These are phyloP conservation scores for Pleuronectes platessa DNA, from an alignment of 2,113 vertebrate species.

Conservation along the genomic window DNA sequence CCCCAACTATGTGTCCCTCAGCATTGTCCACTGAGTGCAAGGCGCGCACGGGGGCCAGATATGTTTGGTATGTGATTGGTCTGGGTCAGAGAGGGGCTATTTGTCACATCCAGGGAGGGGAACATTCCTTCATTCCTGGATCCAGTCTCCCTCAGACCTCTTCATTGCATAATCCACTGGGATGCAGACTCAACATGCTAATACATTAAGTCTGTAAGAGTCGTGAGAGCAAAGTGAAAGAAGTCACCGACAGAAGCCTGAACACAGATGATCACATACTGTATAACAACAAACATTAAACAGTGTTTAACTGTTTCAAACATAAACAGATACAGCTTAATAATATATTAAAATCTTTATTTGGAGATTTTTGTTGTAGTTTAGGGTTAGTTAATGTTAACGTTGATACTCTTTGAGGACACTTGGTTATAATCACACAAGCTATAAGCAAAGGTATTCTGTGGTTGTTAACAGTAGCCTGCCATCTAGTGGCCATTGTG, in stretches of 20 bases:
- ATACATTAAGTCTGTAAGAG: background rate
- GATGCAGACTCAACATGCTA: constrained; percentile 27
- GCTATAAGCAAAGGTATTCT: background rate
- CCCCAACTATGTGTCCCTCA: constrained; percentile 6
- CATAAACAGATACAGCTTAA: background rate
- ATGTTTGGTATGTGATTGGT: constrained; percentile 54
- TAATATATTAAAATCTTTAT: no score
- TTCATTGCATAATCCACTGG: constrained; percentile 39
- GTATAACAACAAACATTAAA: background rate
- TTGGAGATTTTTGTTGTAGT: no score
- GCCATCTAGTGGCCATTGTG: constrained; percentile 62
- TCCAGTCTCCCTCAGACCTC: constrained; percentile 18
- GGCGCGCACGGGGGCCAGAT: constrained; percentile 18
- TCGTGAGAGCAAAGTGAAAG: background rate
- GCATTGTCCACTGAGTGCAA: constrained; percentile 20
- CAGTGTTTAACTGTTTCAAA: background rate
- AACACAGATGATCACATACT: background rate
- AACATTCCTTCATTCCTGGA: constrained; percentile 45
- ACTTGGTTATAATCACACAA: background rate
- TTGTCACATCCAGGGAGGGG: constrained; percentile 29
- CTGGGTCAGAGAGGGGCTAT: constrained; percentile 24
- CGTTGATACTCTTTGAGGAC: background rate
- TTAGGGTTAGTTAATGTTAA: background rate
- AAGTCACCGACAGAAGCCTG: background rate
- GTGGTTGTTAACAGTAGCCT: constrained; percentile 34